A percentile compares a stretch with the other conserved stretches of the same genome.
Conservation (phyloP, 2,797 vertebrate genomes). For the Gila robusta region DNA sequence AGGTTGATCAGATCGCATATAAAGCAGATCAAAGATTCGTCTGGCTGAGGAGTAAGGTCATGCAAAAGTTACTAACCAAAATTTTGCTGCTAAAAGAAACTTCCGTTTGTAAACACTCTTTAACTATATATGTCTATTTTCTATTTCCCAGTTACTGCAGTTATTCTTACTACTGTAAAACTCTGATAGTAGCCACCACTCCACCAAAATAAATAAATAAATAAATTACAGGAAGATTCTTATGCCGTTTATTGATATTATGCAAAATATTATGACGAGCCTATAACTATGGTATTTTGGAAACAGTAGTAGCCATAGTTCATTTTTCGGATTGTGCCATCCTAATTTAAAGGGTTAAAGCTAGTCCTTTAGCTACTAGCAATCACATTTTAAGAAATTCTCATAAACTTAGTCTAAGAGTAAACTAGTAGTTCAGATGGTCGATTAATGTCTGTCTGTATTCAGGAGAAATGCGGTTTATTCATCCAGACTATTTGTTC, state of each 20-base stretch:
- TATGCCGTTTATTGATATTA: neutral
- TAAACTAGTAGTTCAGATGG: neutral
- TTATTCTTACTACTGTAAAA: neutral
- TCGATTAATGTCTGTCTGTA: neutral
- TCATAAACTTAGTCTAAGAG: constrained; percentile 53
- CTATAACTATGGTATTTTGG: neutral
- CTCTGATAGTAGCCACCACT: neutral
- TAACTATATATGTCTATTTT: neutral
- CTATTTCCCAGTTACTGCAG: neutral
- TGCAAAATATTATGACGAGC: neutral
- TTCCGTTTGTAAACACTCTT: no score
- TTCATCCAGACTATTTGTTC: neutral
- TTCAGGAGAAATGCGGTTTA: neutral
- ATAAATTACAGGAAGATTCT: neutral
- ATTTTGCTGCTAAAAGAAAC: neutral
- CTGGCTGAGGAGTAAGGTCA: neutral
- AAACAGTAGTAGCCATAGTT: neutral
- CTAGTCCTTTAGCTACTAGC: constrained; percentile 75
- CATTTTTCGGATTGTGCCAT: neutral
- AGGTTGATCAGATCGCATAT: constrained; percentile 1
- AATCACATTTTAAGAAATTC: constrained; percentile 63
- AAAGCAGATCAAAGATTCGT: constrained; percentile 16
- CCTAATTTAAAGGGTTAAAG: constrained; percentile 70
- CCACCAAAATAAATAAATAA: no score
- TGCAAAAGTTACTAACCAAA: neutral